These are phyloP conservation scores for Tolmerus cingulatus DNA, from an alignment of 2,888 invertebrate genomes.

Conservation along the genomic window DNA sequence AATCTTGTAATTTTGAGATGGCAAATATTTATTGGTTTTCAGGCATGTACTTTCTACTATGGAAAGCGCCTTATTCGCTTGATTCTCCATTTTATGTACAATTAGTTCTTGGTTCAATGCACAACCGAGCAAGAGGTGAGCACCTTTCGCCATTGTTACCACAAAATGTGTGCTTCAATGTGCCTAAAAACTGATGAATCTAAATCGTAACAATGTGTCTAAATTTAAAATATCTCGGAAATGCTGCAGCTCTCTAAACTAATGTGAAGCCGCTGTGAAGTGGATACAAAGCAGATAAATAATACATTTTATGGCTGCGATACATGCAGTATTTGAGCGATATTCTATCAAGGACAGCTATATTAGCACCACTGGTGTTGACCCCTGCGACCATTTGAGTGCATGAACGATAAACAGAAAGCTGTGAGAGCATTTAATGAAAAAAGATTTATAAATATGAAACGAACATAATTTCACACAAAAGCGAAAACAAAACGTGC, in stretches of 20 bases:
- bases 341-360: not conserved
- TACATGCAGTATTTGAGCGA: not conserved
- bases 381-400: not conserved
- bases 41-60: not conserved
- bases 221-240: not conserved
- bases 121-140: not conserved
- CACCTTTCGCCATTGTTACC: not conserved
- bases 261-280: not conserved
- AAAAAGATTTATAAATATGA: not conserved
- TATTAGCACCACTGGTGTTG: not conserved
- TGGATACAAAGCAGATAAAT: slow-evolving; percentile 1
- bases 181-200: not conserved
- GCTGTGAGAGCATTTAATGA: not conserved
- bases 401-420: not conserved
- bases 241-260: not conserved
- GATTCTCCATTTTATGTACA: not conserved
- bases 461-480: not conserved
- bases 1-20: not conserved
- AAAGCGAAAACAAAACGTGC: not conserved
- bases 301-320: not conserved
- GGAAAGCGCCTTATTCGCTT: not conserved
- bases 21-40: not conserved
- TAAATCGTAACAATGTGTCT: not conserved
- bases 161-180: not conserved
- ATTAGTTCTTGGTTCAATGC: not conserved